Percentiles rank a stretch among this genome's conserved stretches.
Evolutionary conservation across 2,113 vertebrate genomes (phyloP).

Genomic region (Asarcornis scutulata): DNA sequence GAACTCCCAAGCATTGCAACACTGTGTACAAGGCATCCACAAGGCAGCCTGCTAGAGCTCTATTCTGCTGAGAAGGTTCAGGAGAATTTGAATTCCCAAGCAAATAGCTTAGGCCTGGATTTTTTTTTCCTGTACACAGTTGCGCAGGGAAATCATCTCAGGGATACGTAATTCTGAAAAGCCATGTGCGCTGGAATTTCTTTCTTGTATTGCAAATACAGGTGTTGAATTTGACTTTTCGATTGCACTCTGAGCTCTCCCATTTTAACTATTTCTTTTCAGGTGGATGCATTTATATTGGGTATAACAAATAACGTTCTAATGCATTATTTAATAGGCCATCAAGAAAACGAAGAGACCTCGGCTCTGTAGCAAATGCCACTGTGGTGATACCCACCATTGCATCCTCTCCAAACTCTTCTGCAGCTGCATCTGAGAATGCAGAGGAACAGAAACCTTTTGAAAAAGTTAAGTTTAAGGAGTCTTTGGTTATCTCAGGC

Average conservation of each 20-base stretch:
- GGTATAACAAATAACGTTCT: rapidly evolving
- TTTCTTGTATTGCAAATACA: not conserved
- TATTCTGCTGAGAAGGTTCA: not conserved
- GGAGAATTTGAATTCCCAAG: not conserved
- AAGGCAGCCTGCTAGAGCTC: not conserved
- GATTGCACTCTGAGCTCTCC: not conserved
- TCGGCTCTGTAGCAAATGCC: conserved; percentile 79
- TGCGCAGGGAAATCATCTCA: not conserved
- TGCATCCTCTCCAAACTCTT: conserved; percentile 57
- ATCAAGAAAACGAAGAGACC: conserved; percentile 85
- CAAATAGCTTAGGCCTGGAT: not conserved
- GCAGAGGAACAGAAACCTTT: conserved; percentile 79
- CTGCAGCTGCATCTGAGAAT: conserved; percentile 58
- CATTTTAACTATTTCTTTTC: not conserved
- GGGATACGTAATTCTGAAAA: not conserved
- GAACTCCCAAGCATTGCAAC: not conserved
- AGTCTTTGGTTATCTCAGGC: conserved; percentile 90
- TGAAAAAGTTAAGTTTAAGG: conserved; percentile 85
- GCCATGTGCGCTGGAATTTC: rapidly evolving
- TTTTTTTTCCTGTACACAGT: not conserved
- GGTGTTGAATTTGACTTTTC: not conserved
- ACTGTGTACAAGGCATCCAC: rapidly evolving
- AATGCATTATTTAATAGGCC: conserved; percentile 72
- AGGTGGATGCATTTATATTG: rapidly evolving
- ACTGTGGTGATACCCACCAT: conserved; percentile 73